These are phyloP conservation scores for Cataglyphis cursor DNA, from an alignment of 2,888 invertebrate species.

Conservation along the genomic window DNA sequence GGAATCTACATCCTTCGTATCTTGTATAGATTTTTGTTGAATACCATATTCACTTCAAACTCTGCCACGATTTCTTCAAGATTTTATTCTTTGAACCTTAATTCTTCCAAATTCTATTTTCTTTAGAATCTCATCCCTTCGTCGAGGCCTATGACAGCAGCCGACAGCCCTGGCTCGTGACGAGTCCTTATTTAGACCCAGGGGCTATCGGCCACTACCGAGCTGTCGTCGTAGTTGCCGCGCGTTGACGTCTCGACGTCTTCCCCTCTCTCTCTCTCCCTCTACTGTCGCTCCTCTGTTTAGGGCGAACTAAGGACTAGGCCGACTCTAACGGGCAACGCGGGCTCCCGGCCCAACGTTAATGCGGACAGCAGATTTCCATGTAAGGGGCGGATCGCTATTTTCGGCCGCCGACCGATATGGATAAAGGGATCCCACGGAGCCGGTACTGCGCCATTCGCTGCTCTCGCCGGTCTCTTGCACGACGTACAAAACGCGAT, in stretches of 20 bases:
- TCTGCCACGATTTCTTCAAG: not conserved
- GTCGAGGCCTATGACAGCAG: conserved; percentile 15
- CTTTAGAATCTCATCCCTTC: conserved; percentile 52
- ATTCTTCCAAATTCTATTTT: not conserved
- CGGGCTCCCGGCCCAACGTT: conserved; percentile 66
- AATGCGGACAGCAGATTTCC: conserved; percentile 83
- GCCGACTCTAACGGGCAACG: conserved; percentile 58
- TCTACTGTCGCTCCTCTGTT: conserved; percentile 63
- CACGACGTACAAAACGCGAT: conserved; percentile 78
- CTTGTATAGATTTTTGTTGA: not conserved
- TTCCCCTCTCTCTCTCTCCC: conserved; percentile 70
- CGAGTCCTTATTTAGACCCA: conserved; percentile 85
- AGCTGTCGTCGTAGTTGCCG: conserved; percentile 7
- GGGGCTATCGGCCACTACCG: conserved; percentile 80
- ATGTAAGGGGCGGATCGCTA: conserved; percentile 86
- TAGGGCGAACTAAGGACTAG: conserved; percentile 82
- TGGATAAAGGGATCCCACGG: conserved; percentile 86
- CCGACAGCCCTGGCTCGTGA: conserved; percentile 71
- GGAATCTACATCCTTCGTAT: too few species aligned
- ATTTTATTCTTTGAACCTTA: not conserved
- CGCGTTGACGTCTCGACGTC: conserved; percentile 75
- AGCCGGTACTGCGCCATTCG: conserved; percentile 85
- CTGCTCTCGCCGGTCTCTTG: conserved; percentile 82
- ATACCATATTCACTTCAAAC: not conserved
- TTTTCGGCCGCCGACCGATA: conserved; percentile 85